Base-by-base conservation (phyloP, 2,113 vertebrate genomes). In the Scolopax mira region DNA sequence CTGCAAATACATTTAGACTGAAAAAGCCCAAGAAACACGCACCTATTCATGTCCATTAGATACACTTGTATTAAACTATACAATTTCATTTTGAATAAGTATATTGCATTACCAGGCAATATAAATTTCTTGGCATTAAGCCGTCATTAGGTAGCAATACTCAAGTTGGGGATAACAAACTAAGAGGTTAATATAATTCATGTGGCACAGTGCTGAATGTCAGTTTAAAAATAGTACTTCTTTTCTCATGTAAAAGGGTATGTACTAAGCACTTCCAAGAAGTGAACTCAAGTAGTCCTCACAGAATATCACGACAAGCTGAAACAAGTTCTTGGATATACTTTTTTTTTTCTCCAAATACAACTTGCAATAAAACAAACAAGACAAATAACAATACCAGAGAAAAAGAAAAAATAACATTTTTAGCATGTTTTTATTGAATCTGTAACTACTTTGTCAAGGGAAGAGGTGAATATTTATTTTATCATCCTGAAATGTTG, bases 181-280 rank as follows among this genome's bases (percentile, higher is more conserved):
- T 73, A 69, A 78, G 37, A 93, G 49, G 55, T 90, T 94, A 94
- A 90, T 80, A 44, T 49, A 90, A 93, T 93, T 94, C 67, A 86
- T 70, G 60, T 19, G 83, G 79, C 72, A 84, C 27, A 67, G 13
- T 42, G 46, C 79, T 88, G 51, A 90, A 83, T 0, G 0, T 30
- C 46, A 54, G 49, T 61, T 93, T 83, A 77, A 95, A 94, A 78
- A 37, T 22, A 66, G 31, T 58, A 54, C 4, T 66, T 14, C 27
- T 60, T 73, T 70, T 88, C 42, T 62, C 31, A 5, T 54, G 13
- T 64, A 82, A 91, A 87, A 77, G 25, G 28, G 48, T 62, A 90
- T 30, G 74, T 73, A 80, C 64, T 13, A 70, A 62, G 62, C 49
- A 77, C 18, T 90, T 92, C 85, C 79, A 83, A 86, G 64, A 95